Conservation (phyloP, 2,797 vertebrate species). For the Phrynocephalus vlangalii region DNA sequence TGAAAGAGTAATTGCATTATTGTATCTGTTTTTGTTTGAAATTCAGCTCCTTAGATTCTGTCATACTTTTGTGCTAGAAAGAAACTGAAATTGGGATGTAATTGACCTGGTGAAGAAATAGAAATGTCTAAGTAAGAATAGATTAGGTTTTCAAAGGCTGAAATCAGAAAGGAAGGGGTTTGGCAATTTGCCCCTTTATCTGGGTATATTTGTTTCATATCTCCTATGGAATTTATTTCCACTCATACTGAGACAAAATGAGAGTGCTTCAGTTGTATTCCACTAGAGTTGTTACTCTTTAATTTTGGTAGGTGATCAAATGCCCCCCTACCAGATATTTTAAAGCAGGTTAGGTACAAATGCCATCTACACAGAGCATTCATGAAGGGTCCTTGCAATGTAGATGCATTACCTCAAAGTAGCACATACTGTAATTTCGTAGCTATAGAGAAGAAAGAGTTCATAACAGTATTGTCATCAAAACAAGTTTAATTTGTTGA, state of each 20-base stretch:
- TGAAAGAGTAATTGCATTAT: neutral
- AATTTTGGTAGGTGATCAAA: neutral
- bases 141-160: neutral
- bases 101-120: neutral
- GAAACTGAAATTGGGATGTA: neutral
- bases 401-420: constrained; percentile 9
- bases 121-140: neutral
- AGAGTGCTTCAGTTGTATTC: neutral
- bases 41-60: neutral
- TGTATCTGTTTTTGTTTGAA: neutral
- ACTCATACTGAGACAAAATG: neutral
- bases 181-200: no score
- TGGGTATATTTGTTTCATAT: neutral
- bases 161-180: neutral
- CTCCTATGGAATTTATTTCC: neutral
- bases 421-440: neutral
- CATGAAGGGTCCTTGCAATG: neutral
- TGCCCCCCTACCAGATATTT: neutral
- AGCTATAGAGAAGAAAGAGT: constrained; percentile 30
- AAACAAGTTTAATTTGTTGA: constrained; percentile 14
- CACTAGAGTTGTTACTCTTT: neutral
- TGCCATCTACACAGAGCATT: neutral
- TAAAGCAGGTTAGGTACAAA: neutral
- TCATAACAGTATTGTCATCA: constrained; percentile 33
- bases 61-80: neutral